Conservation (phyloP, 2,113 vertebrate species). For the Panthera uncia region DNA sequence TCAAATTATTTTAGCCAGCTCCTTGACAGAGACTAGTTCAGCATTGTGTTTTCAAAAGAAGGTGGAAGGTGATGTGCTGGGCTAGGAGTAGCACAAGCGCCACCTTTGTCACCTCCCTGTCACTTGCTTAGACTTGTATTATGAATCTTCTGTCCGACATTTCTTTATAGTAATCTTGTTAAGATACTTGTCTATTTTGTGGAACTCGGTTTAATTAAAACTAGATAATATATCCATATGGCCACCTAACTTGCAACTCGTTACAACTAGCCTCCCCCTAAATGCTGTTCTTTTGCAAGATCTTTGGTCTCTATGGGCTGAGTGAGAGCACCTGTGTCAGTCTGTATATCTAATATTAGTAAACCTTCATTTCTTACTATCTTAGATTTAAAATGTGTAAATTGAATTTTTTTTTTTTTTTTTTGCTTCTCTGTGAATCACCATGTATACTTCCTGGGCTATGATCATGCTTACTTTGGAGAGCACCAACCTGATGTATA, state of each 20-base stretch:
- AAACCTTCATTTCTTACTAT: not conserved
- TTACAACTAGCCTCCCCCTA: not conserved
- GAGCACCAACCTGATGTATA: not conserved
- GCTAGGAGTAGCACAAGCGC: not conserved
- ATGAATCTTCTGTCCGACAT: not conserved
- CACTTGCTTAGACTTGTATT: not conserved
- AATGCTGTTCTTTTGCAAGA: not conserved
- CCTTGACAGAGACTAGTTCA: constrained; percentile 15
- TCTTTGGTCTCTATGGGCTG: not conserved
- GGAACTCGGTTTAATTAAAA: constrained; percentile 27
- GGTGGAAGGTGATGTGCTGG: not conserved
- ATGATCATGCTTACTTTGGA: not conserved
- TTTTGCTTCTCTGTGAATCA: not conserved
- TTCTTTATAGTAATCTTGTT: not conserved
- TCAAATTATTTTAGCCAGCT: not conserved
- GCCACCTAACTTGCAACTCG: not conserved
- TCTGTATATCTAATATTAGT: not conserved
- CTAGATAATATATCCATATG: not conserved
- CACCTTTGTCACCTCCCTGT: constrained; percentile 19
- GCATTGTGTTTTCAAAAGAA: not conserved
- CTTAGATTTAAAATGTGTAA: not conserved
- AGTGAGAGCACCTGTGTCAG: not conserved
- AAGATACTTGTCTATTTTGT: not conserved
- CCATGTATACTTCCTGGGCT: not conserved
- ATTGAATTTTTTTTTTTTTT: not conserved